Base-by-base conservation (phyloP, 1,140 invertebrate species). In the Drosophila funebris region DNA sequence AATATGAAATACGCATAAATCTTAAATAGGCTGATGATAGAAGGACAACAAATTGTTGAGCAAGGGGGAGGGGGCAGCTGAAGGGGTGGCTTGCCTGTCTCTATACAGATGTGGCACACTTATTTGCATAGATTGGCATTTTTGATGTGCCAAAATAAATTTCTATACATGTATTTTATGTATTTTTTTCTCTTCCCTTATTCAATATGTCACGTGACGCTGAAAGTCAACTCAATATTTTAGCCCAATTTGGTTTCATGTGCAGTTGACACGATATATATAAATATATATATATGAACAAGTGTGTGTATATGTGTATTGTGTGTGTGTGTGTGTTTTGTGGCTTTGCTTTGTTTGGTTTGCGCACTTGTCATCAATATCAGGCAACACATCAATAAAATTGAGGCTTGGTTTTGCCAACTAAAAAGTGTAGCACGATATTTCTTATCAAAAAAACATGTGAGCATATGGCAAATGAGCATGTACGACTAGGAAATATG, bases 61-160 rank as follows among this genome's bases (percentile, higher is more conserved):
- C 8, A 5, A 5, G 24, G 24, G 24, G 20, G 50, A 27, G 24
- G 6, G 24, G 24, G 24, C 29, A n/a, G n/a, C n/a, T n/a, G n/a
- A n/a, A n/a, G 33, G 3, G 33, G 13, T 11, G 24, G 14, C 41
- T 31, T 46, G 50, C 56, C 27, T 27, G 22, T 13, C 11, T 27
- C 27, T 48, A 63, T 72, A 79, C 78, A 70, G 53, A 83, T 85
- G 83, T 79, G 80, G 37, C 54, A 37, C 39, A 84, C 68, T 80
- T 84, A 85, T 85, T 81, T 84, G 80, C 80, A 84, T 84, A 85
- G 81, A 85, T 85, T 84, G 80, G 69, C 56, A 53, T 64, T 73
- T 63, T 62, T 61, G 52, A 78, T 82, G 64, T 64, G 62, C 58
- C 61, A 44, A 79, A 79, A 85, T 76, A 85, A 73, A 84, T 79